A percentile compares a stretch with the other conserved stretches of the same genome.
Conservation (phyloP, 2,797 vertebrate species). For the Chrysocyon brachyurus region DNA sequence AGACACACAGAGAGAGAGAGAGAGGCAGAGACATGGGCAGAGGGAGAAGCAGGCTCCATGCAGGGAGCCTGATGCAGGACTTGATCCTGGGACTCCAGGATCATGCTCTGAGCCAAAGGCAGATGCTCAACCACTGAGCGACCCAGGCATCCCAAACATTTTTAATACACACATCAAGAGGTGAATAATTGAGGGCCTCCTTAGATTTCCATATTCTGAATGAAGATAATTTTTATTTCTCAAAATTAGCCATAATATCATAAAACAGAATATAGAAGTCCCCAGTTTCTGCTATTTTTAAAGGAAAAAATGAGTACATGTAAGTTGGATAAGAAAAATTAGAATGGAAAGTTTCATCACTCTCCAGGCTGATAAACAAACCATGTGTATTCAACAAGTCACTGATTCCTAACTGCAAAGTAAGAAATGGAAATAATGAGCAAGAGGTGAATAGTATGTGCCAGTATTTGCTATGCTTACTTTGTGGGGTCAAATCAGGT, state of each 20-base stretch:
- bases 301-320: not conserved
- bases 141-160: not conserved
- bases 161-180: not conserved
- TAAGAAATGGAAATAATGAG: constrained; percentile 13
- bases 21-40: no score
- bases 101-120: no score
- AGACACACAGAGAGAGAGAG: no score
- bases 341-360: not conserved
- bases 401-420: not conserved
- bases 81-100: no score
- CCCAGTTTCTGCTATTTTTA: not conserved
- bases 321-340: not conserved
- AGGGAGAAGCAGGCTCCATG: no score
- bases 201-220: not conserved
- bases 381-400: not conserved
- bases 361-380: not conserved
- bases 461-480: not conserved
- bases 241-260: not conserved
- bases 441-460: not conserved
- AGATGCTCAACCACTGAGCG: not conserved
- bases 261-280: not conserved
- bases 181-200: not conserved
- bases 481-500: not conserved
- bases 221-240: not conserved
- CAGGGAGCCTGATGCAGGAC: no score